Evolutionary conservation across 1,140 invertebrate genomes (phyloP), one percentile per base, ranked within the genome.

Genomic region (Temnothorax longispinosus): DNA sequence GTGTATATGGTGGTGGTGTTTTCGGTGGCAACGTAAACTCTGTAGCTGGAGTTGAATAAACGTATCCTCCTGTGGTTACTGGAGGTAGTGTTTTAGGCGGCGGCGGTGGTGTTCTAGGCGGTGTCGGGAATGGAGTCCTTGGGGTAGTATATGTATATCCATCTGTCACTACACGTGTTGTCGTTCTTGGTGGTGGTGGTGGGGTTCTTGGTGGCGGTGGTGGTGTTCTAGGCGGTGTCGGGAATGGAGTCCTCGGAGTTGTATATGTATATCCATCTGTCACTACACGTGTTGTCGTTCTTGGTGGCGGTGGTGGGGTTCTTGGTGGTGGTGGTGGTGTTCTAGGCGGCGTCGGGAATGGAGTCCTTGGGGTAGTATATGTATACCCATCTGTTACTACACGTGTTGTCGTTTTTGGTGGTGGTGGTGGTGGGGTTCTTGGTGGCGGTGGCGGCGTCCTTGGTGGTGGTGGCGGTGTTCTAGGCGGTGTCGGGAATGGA

Each of bases 311-410:
- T 27, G 27, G 27, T 27, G 27, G 27, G 27, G 27, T 27, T 27
- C 27, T 27, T 71, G 86, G 87, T 78, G 88, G 88, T 13, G 78
- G 88, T 27, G 78, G 47, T 3, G 47, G 21, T 27, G 75, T n/a
- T 67, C 3, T 50, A 10, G 60, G 60, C 41, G 71, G 80, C 52
- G 56, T 35, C 4, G 76, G 47, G 32, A 38, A 8, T 52, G 87
- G 15, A 85, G 82, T 78, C 38, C 15, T 27, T 41, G 82, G n/a
- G 69, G 87, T 67, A 38, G 64, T 18, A 87, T 81, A 52, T 78
- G 85, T 15, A 75, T 81, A 81, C 41, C 5, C 72, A 11, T 76
- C 8, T 54, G 67, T 10, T 0, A 27, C 27, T 27, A 27, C 27
- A 27, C 27, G 0, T 52, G 50, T 4, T 18, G 50, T 4, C 3